Base-by-base conservation (phyloP, 1,140 invertebrate species). In the Choristoneura fumiferana region DNA sequence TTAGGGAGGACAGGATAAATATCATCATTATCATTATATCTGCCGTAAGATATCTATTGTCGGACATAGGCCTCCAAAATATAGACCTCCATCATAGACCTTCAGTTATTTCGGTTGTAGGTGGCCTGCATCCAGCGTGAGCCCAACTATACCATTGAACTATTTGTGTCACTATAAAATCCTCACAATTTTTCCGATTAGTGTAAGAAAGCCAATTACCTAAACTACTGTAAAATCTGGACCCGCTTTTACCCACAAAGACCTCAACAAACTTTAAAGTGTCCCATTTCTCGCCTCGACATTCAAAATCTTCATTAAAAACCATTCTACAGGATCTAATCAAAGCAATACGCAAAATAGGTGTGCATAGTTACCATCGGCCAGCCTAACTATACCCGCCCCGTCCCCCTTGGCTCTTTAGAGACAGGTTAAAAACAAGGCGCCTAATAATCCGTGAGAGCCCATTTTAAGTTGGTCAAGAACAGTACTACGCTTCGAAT, bases 341-440 rank as follows among this genome's bases (percentile, higher is more conserved):
- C 78, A 84, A 80, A 82, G 73, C 75, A 77, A 78, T 86, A 80
- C 71, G 68, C 78, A 67, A 76, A 81, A 84, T 83, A 84, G 78
- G 78, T 78, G 79, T 76, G 72, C 78, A 79, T 79, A 78, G 78
- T 76, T 81, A 76, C 57, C 37, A 70, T 45, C 62, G 58, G 65
- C 79, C 75, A 80, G n/a, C 18, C 1, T 71, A 71, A 45, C 12
- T 15, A 64, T 75, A 71, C 57, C 78, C 58, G 35, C 53, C 60
- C 17, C 64, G 56, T 17, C 60, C 70, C 62, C 60, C 56, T 35
- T 14, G 49, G 13, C 54, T 34, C 59, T 63, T 36, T 54, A 55
- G 45, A 64, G 76, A 63, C 60, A 74, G 69, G 71, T 71, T 74
- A 76, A 63, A 77, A 77, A 72, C 67, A 63, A 65, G 71, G 39